Evolutionary conservation across 2,113 vertebrate genomes (phyloP).

Genomic region (Donacobius atricapilla): DNA sequence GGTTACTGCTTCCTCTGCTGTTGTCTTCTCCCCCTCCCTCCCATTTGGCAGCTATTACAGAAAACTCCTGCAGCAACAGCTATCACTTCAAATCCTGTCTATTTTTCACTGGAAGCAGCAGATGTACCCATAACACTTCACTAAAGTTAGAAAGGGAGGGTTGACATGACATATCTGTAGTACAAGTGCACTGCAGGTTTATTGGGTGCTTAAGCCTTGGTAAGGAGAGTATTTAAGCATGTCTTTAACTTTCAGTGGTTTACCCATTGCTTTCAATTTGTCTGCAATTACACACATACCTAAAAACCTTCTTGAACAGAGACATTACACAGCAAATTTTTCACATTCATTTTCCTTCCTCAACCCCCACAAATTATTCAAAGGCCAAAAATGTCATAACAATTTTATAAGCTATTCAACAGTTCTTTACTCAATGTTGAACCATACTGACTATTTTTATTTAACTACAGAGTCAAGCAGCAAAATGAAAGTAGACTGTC

Average conservation of each 20-base stretch:
- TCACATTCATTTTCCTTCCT: not conserved
- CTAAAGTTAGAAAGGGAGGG: slow-evolving; percentile 18
- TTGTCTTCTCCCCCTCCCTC: not conserved
- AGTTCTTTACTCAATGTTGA: not conserved
- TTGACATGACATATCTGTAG: not conserved
- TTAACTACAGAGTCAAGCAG: not conserved
- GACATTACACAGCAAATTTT: not conserved
- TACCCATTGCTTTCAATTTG: not conserved
- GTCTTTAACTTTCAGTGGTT: not conserved
- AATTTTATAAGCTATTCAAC: not conserved
- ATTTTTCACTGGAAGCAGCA: slow-evolving; percentile 39
- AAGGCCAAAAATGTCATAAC: not conserved
- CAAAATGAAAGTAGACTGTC: not conserved
- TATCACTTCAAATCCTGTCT: slow-evolving; percentile 32
- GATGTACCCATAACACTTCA: slow-evolving; percentile 46
- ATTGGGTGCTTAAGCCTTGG: not conserved
- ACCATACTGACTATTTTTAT: not conserved
- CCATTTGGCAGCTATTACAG: slow-evolving; percentile 36
- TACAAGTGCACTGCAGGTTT: slow-evolving; percentile 10
- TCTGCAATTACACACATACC: not conserved
- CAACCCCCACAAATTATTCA: not conserved
- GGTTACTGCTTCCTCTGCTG: slow-evolving; percentile 9
- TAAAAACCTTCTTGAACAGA: not conserved
- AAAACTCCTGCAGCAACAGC: slow-evolving; percentile 39
- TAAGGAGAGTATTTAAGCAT: slow-evolving; percentile 19